phyloP scores from a whole-genome alignment of 2,797 vertebrate genomes.

The Poecile montanus region DNA sequence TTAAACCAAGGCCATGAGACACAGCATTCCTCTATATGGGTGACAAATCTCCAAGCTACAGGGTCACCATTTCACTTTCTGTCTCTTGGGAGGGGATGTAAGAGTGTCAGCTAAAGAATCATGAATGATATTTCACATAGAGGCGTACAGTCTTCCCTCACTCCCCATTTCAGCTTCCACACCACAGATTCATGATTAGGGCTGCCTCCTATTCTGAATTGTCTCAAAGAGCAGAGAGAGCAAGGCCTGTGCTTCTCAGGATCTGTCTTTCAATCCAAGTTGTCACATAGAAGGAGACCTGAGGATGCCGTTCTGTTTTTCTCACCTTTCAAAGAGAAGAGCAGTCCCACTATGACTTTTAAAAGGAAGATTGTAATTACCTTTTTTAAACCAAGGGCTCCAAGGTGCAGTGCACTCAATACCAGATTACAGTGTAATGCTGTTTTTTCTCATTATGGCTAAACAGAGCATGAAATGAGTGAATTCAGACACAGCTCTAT shows the following conservation, averaged over 20 bases:
- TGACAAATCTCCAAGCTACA: background rate
- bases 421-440: background rate
- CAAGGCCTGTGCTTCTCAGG: background rate
- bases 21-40: accelerated
- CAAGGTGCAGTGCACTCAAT: background rate
- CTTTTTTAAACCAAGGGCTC: background rate
- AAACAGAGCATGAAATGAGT: conserved; percentile 1
- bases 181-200: background rate
- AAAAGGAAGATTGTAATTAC: background rate
- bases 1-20: background rate
- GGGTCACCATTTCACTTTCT: background rate
- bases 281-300: background rate
- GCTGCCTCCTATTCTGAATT: background rate
- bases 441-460: background rate
- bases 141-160: background rate
- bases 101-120: background rate
- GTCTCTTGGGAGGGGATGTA: accelerated
- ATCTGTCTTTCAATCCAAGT: background rate
- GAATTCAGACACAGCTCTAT: background rate
- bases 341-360: background rate
- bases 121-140: background rate
- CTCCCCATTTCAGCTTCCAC: background rate
- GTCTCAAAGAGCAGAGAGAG: background rate
- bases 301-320: background rate
- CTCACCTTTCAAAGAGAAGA: background rate